Percentiles rank a stretch among this genome's conserved stretches.
These are phyloP conservation scores for Epiblema foenella DNA, from an alignment of 2,888 invertebrate species.

Conservation along the genomic window DNA sequence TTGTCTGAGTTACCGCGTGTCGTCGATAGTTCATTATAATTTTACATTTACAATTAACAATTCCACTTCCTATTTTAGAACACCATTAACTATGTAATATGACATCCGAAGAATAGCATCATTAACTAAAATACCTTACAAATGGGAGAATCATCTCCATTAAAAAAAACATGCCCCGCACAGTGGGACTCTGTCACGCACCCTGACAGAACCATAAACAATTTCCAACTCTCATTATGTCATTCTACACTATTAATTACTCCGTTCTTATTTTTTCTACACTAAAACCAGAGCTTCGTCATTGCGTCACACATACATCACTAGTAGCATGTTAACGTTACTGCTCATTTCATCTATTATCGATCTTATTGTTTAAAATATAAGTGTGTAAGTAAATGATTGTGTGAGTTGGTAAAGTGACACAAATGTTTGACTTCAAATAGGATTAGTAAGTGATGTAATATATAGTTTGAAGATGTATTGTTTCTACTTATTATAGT, in stretches of 20 bases:
- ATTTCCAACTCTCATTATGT: constrained; percentile 42
- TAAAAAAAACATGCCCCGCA: constrained; percentile 26
- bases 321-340: neutral
- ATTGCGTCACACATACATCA: constrained; percentile 42
- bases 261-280: constrained; percentile 32
- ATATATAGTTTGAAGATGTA: constrained; percentile 41
- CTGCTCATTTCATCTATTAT: neutral
- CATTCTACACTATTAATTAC: constrained; percentile 43
- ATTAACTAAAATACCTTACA: constrained; percentile 37
- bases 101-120: constrained; percentile 27
- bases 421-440: constrained; percentile 42
- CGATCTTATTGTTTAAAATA: neutral
- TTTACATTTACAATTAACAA: neutral
- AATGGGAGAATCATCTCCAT: constrained; percentile 34
- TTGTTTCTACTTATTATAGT: constrained; percentile 40
- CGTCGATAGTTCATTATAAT: neutral
- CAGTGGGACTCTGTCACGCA: constrained; percentile 30
- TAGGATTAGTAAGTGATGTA: constrained; percentile 34
- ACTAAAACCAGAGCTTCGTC: constrained; percentile 40
- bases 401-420: constrained; percentile 10
- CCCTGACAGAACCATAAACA: constrained; percentile 41
- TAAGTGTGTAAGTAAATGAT: neutral
- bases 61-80: constrained; percentile 7
- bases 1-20: too few species aligned
- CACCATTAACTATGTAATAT: constrained; percentile 26